phyloP scores from a whole-genome alignment of 1,140 invertebrate genomes.

The Carposina sasakii region DNA sequence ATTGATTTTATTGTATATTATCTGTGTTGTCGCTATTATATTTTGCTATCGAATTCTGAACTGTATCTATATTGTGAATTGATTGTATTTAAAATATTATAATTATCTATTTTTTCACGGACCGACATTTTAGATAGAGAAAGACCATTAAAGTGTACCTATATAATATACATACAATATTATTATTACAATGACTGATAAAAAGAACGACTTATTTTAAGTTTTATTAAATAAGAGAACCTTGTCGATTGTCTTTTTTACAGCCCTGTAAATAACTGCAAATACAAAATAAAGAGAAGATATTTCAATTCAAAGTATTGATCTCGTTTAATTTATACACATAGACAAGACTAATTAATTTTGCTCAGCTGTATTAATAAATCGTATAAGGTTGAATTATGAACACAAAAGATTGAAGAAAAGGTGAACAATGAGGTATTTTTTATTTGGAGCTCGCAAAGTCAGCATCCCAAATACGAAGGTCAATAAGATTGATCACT shows the following conservation, averaged over 20 bases:
- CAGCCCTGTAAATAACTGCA: conserved; percentile 64
- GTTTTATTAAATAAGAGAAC: conserved; percentile 57
- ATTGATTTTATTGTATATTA: conserved; percentile 56
- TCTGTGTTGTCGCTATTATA: conserved; percentile 48
- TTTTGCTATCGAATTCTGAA: conserved; percentile 50
- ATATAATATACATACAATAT: conserved; percentile 28
- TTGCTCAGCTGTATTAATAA: too few relatives aligned
- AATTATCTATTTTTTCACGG: conserved; percentile 59
- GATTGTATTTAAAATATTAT: conserved; percentile 32
- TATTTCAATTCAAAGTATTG: conserved; percentile 56
- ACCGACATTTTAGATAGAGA: conserved; percentile 46
- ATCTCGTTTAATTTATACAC: too few relatives aligned
- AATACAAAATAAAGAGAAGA: conserved; percentile 48
- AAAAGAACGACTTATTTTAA: conserved; percentile 55
- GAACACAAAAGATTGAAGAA: too few relatives aligned
- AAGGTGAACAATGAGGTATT: conserved; percentile 9
- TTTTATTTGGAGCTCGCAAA: conserved; percentile 19
- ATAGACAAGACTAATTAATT: too few relatives aligned
- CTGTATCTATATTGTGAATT: conserved; percentile 27
- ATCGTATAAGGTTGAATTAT: too few relatives aligned
- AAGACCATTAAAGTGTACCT: conserved; percentile 36
- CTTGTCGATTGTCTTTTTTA: conserved; percentile 63
- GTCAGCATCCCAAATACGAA: conserved; percentile 21
- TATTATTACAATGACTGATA: conserved; percentile 52
- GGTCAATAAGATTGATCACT: conserved; percentile 53